A percentile compares a stretch with the other conserved stretches of the same genome.
Conservation (phyloP, 2,888 invertebrate genomes). For the Leptopilina myrica region DNA sequence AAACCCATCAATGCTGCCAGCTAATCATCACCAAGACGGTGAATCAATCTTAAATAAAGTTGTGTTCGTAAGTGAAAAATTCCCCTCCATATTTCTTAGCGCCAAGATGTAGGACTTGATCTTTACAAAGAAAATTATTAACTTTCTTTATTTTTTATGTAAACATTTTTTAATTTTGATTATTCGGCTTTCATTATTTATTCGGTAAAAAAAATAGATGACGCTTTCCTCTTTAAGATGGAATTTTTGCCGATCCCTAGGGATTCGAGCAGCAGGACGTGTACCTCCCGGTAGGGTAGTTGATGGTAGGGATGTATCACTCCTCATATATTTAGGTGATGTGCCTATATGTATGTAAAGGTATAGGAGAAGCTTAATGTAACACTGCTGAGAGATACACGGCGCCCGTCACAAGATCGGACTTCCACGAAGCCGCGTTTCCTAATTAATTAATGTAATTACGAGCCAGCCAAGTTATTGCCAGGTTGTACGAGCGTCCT, state of each 20-base stretch:
- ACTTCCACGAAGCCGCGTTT: constrained; percentile 70
- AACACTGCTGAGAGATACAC: constrained; percentile 60
- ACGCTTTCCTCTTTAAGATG: background rate
- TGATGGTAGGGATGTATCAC: background rate
- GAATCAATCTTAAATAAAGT: background rate
- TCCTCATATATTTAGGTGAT: constrained; percentile 17
- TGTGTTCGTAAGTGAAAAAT: too few relatives aligned
- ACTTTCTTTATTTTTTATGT: too few relatives aligned
- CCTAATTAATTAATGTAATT: constrained; percentile 74
- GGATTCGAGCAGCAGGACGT: constrained; percentile 29
- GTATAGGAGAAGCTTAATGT: constrained; percentile 36
- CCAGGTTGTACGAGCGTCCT: constrained; percentile 55
- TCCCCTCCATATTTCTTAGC: too few relatives aligned
- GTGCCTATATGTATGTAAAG: constrained; percentile 1
- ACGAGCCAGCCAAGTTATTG: constrained; percentile 70
- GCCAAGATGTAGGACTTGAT: too few relatives aligned
- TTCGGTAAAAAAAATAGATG: background rate
- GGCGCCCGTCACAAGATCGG: constrained; percentile 68
- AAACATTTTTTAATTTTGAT: too few relatives aligned
- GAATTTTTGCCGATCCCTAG: background rate
- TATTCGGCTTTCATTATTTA: too few relatives aligned
- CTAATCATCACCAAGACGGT: constrained; percentile 71
- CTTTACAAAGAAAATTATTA: too few relatives aligned
- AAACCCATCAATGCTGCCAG: constrained; percentile 69
- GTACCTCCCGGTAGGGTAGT: background rate